Base-by-base conservation (phyloP, 2,113 vertebrate species). In the Brachirus orientalis region DNA sequence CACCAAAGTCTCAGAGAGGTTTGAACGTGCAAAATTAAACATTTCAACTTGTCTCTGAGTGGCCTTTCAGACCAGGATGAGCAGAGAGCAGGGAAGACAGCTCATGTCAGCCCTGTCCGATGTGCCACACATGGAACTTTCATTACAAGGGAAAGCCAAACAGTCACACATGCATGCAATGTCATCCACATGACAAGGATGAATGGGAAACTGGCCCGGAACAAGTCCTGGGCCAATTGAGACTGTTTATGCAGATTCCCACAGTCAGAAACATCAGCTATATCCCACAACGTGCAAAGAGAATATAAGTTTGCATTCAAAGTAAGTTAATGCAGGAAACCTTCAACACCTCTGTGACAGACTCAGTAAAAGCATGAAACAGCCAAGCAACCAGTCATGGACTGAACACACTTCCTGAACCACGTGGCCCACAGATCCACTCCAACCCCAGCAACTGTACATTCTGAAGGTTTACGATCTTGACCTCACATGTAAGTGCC, bases 71-170 rank as follows among this genome's bases (percentile, higher is more conserved):
- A 62, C 67, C 68, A 57, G 66, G 83, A 82, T 71, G 76, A 71
- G 79, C 80, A 50, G 55, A 53, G 57, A 72, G 65, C 46, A 45
- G 69, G 18, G 72, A 79, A 43, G 80, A 85, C 76, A 77, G 81
- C 79, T 43, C 78, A 56, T 19, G 48, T 72, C 75, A 79, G 66
- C 65, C 84, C 70, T 79, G 74, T 88, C 69, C 81, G 72, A 88
- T 84, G 87, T 62, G 77, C 70, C 75, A 80, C 90, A 91, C 88
- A 84, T 91, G 91, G 89, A 83, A 89, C 86, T 90, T 87, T 88
- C 88, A 90, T 92, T 83, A 91, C 59, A 40, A 52, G 22, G 52
- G 63, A 74, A 87, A 86, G 77, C 80, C 82, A 90, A 85, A 77
- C 78, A 82, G 84, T 77, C 69, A 47, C 66, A 77, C 80, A 81